phyloP scores from a whole-genome alignment of 2,797 vertebrate species.

The Champsocephalus gunnari region DNA sequence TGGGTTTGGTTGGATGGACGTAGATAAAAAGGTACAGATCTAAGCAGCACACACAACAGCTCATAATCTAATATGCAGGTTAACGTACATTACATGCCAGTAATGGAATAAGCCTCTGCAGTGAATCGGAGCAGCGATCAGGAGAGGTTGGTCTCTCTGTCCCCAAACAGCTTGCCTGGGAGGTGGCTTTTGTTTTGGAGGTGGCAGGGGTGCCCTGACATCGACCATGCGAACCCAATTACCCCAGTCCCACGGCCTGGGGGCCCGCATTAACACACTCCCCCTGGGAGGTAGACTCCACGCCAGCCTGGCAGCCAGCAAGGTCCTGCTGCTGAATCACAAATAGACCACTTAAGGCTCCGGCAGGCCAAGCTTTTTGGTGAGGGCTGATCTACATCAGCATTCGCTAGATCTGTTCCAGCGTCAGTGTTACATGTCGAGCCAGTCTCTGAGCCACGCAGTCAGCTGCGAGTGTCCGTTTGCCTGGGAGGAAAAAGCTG shows the following conservation, averaged over 20 bases:
- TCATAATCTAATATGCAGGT: conserved; percentile 71
- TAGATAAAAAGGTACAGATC: conserved; percentile 25
- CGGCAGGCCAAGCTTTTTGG: conserved; percentile 71
- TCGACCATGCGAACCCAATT: conserved; percentile 86
- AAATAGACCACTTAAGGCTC: conserved; percentile 83
- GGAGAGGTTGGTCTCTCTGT: conserved; percentile 71
- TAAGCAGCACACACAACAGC: conserved; percentile 47
- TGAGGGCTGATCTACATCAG: conserved; percentile 71
- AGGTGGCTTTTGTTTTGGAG: conserved; percentile 82
- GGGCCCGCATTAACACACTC: conserved; percentile 80
- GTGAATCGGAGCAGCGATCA: conserved; percentile 79
- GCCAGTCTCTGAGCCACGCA: conserved; percentile 47
- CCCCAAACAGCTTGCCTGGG: conserved; percentile 80
- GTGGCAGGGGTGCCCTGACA: conserved; percentile 80
- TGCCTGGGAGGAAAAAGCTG: conserved; percentile 23
- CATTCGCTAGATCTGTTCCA: conserved; percentile 61
- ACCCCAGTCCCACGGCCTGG: conserved; percentile 78
- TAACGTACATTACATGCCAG: conserved; percentile 56
- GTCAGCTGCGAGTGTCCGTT: conserved; percentile 20
- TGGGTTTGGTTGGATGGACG: conserved; percentile 20
- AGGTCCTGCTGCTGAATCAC: conserved; percentile 82
- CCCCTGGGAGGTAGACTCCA: conserved; percentile 77
- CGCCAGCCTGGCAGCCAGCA: conserved; percentile 80
- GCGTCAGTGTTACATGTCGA: conserved; percentile 63
- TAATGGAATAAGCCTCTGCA: conserved; percentile 80